Evolutionary conservation across 1,140 invertebrate species (phyloP), one percentile per base, ranked within the genome.

Genomic region (Drusus annulatus): DNA sequence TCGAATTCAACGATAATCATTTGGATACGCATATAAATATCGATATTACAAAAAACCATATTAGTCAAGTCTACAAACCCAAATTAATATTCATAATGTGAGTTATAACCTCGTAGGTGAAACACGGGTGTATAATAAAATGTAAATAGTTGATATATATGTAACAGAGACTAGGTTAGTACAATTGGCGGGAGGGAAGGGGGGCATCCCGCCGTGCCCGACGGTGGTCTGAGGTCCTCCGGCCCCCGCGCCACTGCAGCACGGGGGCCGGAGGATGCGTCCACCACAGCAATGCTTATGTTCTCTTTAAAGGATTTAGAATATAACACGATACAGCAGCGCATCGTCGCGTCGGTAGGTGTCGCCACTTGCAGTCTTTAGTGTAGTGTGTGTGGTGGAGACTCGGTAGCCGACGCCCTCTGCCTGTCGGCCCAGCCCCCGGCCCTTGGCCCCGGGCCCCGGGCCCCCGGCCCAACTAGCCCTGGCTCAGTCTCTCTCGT

Each of bases 311-410:
- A 81, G 69, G 62, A 78, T 81, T 81, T 78, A 78, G 76, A 81
- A 79, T 81, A 63, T 78, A 63, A 74, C n/a, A 52, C 56, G 77
- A 74, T 78, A 60, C 56, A 52, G 19, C 58, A 16, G n/a, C 19
- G 63, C 25, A 50, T 69, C 68, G 58, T 78, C 36, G 10, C 36
- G 36, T 45, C 17, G 79, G 51, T 56, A 62, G 51, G 78, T 76
- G n/a, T 82, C 17, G 45, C 76, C 79, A 71, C 54, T 80, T 60
- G 69, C 78, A 83, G 79, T 81, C 81, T 80, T 80, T 79, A 78
- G 56, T 31, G 68, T 78, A 52, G 60, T 79, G 28, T 21, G 16
- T 13, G 51, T 58, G 31, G 7, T 52, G 50, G 19, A 13, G 23
- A 63, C 36, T 45, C n/a, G 54, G 31, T 5, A 36, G 8, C 71